These are phyloP conservation scores for Drosophila neonasuta DNA, from an alignment of 2,888 invertebrate species.

Conservation along the genomic window DNA sequence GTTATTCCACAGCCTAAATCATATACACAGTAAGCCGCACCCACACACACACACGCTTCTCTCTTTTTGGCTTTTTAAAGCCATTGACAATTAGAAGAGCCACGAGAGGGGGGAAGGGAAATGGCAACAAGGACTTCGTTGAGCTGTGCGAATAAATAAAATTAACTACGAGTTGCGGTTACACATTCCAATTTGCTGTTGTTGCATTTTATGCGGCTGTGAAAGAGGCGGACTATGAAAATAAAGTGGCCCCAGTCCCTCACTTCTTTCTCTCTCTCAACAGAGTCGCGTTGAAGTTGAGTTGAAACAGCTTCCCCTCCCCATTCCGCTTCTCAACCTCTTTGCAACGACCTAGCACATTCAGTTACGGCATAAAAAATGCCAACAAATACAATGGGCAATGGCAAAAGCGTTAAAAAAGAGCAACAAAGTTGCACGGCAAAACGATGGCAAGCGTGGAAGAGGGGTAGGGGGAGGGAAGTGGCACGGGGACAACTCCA, in stretches of 20 bases:
- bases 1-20: slow-evolving; percentile 61
- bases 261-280: slow-evolving; percentile 19
- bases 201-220: slow-evolving; percentile 78
- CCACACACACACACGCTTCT: not conserved
- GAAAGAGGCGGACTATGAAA: slow-evolving; percentile 76
- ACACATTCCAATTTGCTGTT: slow-evolving; percentile 78
- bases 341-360: slow-evolving; percentile 8
- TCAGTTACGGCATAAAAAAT: slow-evolving; percentile 60
- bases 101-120: not conserved
- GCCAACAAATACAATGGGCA: slow-evolving; percentile 74
- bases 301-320: slow-evolving; percentile 4
- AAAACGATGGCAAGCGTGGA: not conserved
- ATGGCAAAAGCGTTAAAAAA: slow-evolving; percentile 74
- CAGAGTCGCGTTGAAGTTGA: slow-evolving; percentile 43
- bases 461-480: not conserved
- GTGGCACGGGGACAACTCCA: not conserved
- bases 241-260: slow-evolving; percentile 60
- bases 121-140: slow-evolving; percentile 5
- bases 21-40: slow-evolving; percentile 45
- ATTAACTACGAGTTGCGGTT: slow-evolving; percentile 77
- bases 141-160: slow-evolving; percentile 69
- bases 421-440: slow-evolving; percentile 70
- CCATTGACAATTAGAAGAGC: slow-evolving; percentile 44
- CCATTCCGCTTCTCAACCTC: not conserved
- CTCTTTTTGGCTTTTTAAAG: slow-evolving; percentile 34